phyloP scores from a whole-genome alignment of 1,140 invertebrate species.

The Himalopsyche phryganea region DNA sequence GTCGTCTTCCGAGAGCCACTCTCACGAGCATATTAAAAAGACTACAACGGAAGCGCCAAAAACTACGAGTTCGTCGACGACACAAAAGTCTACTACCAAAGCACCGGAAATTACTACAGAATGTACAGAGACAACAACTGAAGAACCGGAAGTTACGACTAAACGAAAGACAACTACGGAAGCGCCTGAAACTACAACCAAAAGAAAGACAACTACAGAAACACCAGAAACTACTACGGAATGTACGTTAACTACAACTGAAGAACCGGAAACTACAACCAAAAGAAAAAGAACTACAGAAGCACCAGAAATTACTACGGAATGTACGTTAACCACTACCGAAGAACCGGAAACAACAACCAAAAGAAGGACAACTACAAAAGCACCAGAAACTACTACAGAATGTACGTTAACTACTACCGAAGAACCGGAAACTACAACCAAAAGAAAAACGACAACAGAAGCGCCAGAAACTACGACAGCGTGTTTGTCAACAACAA shows the following conservation, averaged over 20 bases:
- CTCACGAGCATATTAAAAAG: slow-evolving; percentile 1
- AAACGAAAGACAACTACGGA: not conserved
- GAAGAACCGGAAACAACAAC: not conserved
- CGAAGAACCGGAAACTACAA: not conserved
- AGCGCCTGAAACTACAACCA: not conserved
- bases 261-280: not conserved
- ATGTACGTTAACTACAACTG: not conserved
- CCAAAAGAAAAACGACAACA: not conserved
- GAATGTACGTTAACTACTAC: not conserved
- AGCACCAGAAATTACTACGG: not conserved
- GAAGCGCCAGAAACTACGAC: not conserved
- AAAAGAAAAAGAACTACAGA: not conserved
- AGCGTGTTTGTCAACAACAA: not conserved
- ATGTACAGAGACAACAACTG: not conserved
- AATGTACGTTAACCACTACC: not conserved
- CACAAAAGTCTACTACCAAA: not conserved
- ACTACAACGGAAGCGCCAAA: not conserved
- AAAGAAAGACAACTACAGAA: too few species aligned
- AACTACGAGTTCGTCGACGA: not conserved
- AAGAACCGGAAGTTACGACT: not conserved
- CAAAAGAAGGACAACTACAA: not conserved
- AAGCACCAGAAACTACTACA: not conserved
- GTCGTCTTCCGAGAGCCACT: slow-evolving; percentile 4
- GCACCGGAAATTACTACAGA: not conserved
- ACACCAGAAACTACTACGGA: not conserved